phyloP scores from a whole-genome alignment of 1,140 invertebrate genomes.

The Drosophila mauritiana region DNA sequence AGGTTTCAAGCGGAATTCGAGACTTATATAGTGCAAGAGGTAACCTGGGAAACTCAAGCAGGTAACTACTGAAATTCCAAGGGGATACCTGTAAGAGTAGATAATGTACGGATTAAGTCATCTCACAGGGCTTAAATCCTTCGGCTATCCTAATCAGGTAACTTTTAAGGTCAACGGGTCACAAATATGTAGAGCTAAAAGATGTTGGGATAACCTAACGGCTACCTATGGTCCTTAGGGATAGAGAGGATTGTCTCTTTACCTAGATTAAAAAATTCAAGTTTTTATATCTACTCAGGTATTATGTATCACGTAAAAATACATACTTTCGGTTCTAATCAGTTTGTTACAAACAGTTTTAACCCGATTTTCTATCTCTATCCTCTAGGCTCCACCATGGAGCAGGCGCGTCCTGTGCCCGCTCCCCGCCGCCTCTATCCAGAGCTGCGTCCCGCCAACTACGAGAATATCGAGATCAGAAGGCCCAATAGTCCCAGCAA shows the following conservation, averaged over 20 bases:
- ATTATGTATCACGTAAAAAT: too few relatives aligned
- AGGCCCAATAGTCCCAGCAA: constrained; percentile 20
- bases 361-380: not conserved
- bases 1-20: not conserved
- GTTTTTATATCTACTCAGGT: too few relatives aligned
- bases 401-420: constrained; percentile 74
- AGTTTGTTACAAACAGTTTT: not conserved
- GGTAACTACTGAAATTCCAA: not conserved
- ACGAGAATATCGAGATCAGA: constrained; percentile 76
- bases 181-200: too few relatives aligned
- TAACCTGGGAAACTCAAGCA: not conserved
- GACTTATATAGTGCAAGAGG: not conserved
- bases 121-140: not conserved
- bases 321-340: not conserved
- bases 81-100: not conserved
- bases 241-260: too few relatives aligned
- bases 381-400: constrained; percentile 43
- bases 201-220: too few relatives aligned
- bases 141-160: not conserved
- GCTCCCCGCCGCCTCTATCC: constrained; percentile 76
- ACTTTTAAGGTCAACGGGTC: not conserved
- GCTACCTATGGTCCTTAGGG: too few relatives aligned
- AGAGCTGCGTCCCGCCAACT: constrained; percentile 64
- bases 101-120: not conserved
- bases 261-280: too few relatives aligned